These are phyloP conservation scores for Ceratina calcarata DNA, from an alignment of 1,140 invertebrate genomes.

Conservation along the genomic window DNA sequence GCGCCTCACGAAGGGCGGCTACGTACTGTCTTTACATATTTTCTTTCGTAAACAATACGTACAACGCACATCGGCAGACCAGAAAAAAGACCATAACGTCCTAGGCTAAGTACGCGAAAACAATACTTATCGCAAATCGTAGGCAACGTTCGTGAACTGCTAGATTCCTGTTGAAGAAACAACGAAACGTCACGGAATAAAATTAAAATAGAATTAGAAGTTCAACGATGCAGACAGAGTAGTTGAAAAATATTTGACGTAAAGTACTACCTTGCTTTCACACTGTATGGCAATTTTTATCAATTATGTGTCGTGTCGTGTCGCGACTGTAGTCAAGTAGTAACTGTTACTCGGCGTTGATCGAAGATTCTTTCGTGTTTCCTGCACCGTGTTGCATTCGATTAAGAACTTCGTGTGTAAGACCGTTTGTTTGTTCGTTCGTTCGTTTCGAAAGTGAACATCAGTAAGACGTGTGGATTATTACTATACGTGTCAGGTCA, in stretches of 20 bases:
- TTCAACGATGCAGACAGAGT: slow-evolving; percentile 4
- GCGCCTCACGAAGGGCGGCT: slow-evolving; percentile 6
- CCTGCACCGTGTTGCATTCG: not conserved
- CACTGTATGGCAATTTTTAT: slow-evolving; percentile 20
- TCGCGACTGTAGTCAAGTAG: slow-evolving; percentile 1
- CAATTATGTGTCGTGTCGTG: slow-evolving; percentile 20
- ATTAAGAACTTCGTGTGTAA: slow-evolving; percentile 22
- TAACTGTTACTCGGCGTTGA: not conserved
- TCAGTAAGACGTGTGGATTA: slow-evolving; percentile 23
- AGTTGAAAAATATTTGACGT: slow-evolving; percentile 2
- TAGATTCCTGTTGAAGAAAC: slow-evolving; percentile 23
- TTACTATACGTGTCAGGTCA: slow-evolving; percentile 44
- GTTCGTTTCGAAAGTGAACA: slow-evolving; percentile 2
- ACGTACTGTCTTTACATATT: slow-evolving; percentile 15
- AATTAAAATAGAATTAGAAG: slow-evolving; percentile 18
- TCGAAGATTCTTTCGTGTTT: slow-evolving; percentile 13
- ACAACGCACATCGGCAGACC: slow-evolving; percentile 14
- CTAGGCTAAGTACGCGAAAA: slow-evolving; percentile 34
- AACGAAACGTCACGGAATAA: slow-evolving; percentile 44
- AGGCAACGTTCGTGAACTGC: slow-evolving; percentile 17
- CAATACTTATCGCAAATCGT: slow-evolving; percentile 18
- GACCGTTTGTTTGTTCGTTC: not conserved
- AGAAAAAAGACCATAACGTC: not conserved
- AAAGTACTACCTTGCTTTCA: not conserved
- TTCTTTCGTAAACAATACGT: slow-evolving; percentile 22